Evolutionary conservation across 1,140 invertebrate species (phyloP).

Genomic region (Lasaia peninsularis): DNA sequence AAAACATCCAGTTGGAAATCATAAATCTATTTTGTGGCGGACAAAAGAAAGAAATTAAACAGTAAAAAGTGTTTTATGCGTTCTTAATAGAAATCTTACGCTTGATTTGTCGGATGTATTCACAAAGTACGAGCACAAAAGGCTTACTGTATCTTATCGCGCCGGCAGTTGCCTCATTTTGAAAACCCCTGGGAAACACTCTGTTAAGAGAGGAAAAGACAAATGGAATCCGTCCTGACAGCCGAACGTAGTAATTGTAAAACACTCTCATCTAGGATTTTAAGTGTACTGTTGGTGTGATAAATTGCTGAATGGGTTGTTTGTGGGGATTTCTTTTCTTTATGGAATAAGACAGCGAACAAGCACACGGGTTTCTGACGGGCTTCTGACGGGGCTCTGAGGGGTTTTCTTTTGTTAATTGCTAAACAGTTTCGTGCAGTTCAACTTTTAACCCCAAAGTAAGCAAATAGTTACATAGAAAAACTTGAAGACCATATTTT

Average conservation of each 20-base stretch:
- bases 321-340: neutral
- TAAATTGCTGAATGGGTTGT: neutral
- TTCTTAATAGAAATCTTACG: slow-evolving; percentile 15
- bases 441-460: too few species aligned
- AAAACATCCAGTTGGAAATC: too few species aligned
- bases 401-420: too few species aligned
- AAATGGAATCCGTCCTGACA: slow-evolving; percentile 50
- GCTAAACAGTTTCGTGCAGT: too few species aligned
- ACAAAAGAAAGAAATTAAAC: slow-evolving; percentile 13
- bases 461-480: too few species aligned
- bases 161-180: slow-evolving; percentile 49
- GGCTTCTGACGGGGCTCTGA: too few species aligned
- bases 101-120: slow-evolving; percentile 31
- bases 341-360: too few species aligned
- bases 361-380: too few species aligned
- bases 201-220: slow-evolving; percentile 44
- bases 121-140: slow-evolving; percentile 50
- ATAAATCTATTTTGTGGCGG: slow-evolving; percentile 3
- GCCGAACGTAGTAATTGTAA: slow-evolving; percentile 38
- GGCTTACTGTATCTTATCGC: slow-evolving; percentile 61
- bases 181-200: slow-evolving; percentile 57
- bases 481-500: too few species aligned
- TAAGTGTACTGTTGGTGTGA: neutral
- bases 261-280: slow-evolving; percentile 14
- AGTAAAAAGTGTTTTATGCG: slow-evolving; percentile 8